Percentiles rank a stretch among this genome's conserved stretches.
Evolutionary conservation across 2,797 vertebrate species (phyloP).

Genomic region (Sebastes trivittatus): DNA sequence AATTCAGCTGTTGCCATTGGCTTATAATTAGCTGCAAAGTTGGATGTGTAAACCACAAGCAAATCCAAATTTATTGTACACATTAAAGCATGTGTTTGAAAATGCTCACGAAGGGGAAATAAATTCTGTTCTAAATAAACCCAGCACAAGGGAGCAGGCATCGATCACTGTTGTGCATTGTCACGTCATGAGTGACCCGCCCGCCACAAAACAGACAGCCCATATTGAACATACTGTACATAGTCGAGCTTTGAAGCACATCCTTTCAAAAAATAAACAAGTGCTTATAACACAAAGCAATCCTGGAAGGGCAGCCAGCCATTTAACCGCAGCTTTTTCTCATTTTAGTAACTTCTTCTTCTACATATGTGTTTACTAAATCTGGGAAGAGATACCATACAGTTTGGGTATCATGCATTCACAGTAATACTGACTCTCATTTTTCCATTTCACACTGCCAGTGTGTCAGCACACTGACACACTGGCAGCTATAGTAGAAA

Average conservation of each 20-base stretch:
- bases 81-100: not conserved
- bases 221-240: conserved; percentile 44
- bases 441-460: not conserved
- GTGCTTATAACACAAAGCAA: conserved; percentile 33
- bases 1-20: conserved; percentile 20
- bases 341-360: not conserved
- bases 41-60: not conserved
- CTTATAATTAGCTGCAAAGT: conserved; percentile 33
- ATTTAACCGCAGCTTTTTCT: conserved; percentile 8
- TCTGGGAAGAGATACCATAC: not conserved
- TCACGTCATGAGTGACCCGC: conserved; percentile 55
- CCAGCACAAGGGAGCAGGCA: conserved; percentile 56
- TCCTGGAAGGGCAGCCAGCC: conserved; percentile 29
- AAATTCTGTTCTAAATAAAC: conserved; percentile 57
- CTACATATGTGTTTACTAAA: not conserved
- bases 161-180: conserved; percentile 67
- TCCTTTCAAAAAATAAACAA: conserved; percentile 45
- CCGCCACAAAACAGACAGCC: conserved; percentile 52
- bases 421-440: not conserved
- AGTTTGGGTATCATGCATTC: not conserved
- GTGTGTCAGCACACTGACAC: no score
- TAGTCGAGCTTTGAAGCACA: conserved; percentile 39
- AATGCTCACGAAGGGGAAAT: not conserved
- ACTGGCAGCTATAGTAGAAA: no score
- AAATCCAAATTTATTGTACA: not conserved